A percentile compares a stretch with the other conserved stretches of the same genome.
These are phyloP conservation scores for Ectropis grisescens DNA, from an alignment of 1,140 invertebrate species.

Conservation along the genomic window DNA sequence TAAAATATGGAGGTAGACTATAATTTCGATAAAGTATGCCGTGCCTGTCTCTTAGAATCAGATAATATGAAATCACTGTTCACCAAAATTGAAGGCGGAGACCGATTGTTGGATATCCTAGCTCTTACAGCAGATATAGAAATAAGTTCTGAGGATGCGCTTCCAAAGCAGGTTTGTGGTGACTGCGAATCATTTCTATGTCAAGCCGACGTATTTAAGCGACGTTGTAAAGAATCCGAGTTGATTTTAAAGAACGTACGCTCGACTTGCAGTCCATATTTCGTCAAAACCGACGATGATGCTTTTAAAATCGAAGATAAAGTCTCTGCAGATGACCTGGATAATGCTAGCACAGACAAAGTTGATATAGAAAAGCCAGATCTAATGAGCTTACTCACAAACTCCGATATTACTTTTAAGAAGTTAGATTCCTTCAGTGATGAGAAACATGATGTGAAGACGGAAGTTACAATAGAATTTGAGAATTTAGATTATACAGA, in stretches of 20 bases:
- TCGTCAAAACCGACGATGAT: constrained; percentile 1
- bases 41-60: constrained; percentile 30
- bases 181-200: constrained; percentile 29
- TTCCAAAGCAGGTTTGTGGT: constrained; percentile 37
- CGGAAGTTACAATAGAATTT: too few relatives aligned
- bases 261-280: background rate
- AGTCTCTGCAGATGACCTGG: constrained; percentile 1
- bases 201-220: constrained; percentile 40
- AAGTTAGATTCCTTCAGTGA: too few relatives aligned
- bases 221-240: constrained; percentile 32
- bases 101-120: constrained; percentile 29
- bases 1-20: constrained; percentile 12
- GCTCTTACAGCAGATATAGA: constrained; percentile 28
- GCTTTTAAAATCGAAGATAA: constrained; percentile 1
- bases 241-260: constrained; percentile 23
- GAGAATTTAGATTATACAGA: too few relatives aligned
- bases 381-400: too few relatives aligned
- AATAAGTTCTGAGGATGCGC: constrained; percentile 24
- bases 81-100: constrained; percentile 23
- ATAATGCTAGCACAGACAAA: constrained; percentile 1
- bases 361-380: constrained; percentile 1
- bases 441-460: too few relatives aligned
- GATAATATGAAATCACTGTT: constrained; percentile 26
- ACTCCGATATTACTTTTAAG: too few relatives aligned
- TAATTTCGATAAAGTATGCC: constrained; percentile 24